Evolutionary conservation across 2,888 invertebrate species (phyloP).

Genomic region (Scaptomyza caliginosa): DNA sequence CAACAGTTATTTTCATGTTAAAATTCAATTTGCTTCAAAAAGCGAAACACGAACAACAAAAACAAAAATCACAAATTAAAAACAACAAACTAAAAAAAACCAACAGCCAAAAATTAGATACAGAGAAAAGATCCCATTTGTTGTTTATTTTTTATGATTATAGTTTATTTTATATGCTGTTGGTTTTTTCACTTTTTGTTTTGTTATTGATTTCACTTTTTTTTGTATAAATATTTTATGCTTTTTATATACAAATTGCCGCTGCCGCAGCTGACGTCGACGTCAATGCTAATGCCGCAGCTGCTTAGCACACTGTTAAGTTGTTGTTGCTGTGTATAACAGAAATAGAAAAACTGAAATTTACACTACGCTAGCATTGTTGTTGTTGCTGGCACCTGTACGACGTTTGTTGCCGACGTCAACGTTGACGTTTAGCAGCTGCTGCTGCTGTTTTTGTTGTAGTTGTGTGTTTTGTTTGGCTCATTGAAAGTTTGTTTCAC

Average conservation of each 20-base stretch:
- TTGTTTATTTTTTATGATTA: conserved; percentile 17
- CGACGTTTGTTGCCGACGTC: conserved; percentile 38
- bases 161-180: conserved; percentile 40
- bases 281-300: conserved; percentile 11
- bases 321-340: conserved; percentile 53
- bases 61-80: conserved; percentile 4
- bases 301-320: conserved; percentile 7
- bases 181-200: conserved; percentile 37
- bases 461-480: conserved; percentile 31
- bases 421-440: conserved; percentile 53
- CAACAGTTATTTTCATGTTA: conserved; percentile 46
- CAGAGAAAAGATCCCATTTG: neutral
- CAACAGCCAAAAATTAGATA: conserved; percentile 8
- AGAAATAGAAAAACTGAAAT: conserved; percentile 55
- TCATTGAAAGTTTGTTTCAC: conserved; percentile 57
- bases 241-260: conserved; percentile 52
- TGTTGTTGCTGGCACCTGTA: conserved; percentile 47
- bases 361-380: conserved; percentile 7
- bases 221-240: conserved; percentile 58
- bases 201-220: conserved; percentile 77
- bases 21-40: conserved; percentile 57
- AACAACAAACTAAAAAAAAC: neutral
- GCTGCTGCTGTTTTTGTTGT: conserved; percentile 30
- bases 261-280: conserved; percentile 15
- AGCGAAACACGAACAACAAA: conserved; percentile 16